Base-by-base conservation (phyloP, 2,888 invertebrate genomes). In the Andricus curvator region DNA sequence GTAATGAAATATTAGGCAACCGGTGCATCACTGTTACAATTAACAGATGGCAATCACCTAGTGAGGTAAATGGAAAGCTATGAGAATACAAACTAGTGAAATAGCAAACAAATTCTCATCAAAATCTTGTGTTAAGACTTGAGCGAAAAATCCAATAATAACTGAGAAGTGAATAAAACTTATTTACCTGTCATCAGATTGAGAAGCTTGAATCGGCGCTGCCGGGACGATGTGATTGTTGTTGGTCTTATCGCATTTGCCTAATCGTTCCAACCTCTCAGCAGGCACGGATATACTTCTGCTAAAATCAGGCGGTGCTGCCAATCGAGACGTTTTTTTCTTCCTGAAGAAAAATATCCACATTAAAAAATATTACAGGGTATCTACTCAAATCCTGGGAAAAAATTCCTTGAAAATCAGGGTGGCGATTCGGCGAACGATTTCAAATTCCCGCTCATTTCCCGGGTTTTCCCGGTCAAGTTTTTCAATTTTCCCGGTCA, bases 241-340 rank as follows among this genome's bases (percentile, higher is more conserved):
- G 70, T 88, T 92, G 1, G 89, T 88, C 83, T 91, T 90, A 77
- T 93, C 92, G 80, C 87, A 88, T 86, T 90, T 92, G 4, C 88
- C 89, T 62, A 88, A 84, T 29, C 89, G 90, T 74, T 92, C 92
- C 13, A 95, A 93, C 87, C 96, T 95, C 86, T 97, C 97, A 0
- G 96, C 96, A 0, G 98, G 98, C 2, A 98, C 97, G 0, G 98
- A 98, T 85, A 97, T 96, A 89, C 98, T 98, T 82, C 98, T 94
- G 86, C 95, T 96, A 90, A 97, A 97, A 90, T 98, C 98, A 79
- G 96, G 95, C n/a, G 94, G 92, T 84, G 95, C 91, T 70, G 94
- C 93, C 85, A 95, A 93, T 86, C 95, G 94, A 64, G 95, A 93
- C 85, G 95, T 95, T 90, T 97, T 96, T 93, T 96, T 96, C 93